phyloP scores from a whole-genome alignment of 2,888 invertebrate genomes.

The Nowickia ferox region DNA sequence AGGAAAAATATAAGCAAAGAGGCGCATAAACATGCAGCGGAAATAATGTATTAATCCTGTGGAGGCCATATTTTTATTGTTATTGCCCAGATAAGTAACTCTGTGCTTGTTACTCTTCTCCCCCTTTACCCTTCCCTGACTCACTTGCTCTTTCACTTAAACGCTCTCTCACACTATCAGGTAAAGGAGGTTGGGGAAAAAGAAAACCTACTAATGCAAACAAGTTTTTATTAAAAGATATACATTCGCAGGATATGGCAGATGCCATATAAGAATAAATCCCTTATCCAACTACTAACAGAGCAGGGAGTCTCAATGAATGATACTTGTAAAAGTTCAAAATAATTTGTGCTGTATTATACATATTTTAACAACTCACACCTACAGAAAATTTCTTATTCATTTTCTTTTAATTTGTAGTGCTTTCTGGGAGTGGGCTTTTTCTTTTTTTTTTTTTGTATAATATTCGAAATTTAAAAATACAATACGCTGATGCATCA shows the following conservation, averaged over 20 bases:
- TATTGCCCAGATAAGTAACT: constrained; percentile 74
- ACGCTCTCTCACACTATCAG: neutral
- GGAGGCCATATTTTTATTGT: constrained; percentile 82
- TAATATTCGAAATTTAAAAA: no score
- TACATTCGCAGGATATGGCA: neutral
- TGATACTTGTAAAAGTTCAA: neutral
- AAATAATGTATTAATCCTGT: constrained; percentile 83
- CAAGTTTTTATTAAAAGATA: constrained; percentile 12
- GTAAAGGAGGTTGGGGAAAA: neutral
- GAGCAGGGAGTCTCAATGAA: constrained; percentile 12
- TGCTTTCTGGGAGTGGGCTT: no score
- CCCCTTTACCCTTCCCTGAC: neutral
- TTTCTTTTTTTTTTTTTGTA: no score
- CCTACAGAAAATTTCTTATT: no score
- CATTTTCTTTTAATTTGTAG: no score
- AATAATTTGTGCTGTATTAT: neutral
- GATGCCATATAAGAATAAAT: neutral
- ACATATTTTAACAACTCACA: no score
- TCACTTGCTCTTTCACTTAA: no score
- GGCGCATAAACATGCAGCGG: constrained; percentile 70
- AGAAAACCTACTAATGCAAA: neutral
- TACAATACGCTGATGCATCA: no score
- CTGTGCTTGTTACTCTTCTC: constrained; percentile 49
- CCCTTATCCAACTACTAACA: neutral
- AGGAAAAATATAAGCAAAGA: constrained; percentile 22